Conservation (phyloP, 2,888 invertebrate genomes). For the Ophion obscuratus region DNA sequence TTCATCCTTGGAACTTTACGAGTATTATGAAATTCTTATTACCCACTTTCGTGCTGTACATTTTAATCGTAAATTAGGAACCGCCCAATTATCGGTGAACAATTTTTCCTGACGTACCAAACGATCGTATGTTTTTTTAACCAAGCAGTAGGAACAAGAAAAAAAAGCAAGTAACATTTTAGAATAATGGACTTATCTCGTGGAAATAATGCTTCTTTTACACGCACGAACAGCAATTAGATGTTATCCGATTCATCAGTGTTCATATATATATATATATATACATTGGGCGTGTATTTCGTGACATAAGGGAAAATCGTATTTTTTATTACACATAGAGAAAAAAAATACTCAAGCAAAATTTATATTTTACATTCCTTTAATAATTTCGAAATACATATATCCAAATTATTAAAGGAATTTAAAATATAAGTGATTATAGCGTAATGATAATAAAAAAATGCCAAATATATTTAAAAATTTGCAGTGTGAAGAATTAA, state of each 20-base stretch:
- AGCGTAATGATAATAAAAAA: too few relatives aligned
- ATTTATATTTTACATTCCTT: too few relatives aligned
- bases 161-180: background rate
- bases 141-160: background rate
- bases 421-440: too few relatives aligned
- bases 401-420: too few relatives aligned
- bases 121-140: background rate
- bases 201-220: background rate
- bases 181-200: background rate
- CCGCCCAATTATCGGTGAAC: background rate
- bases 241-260: background rate
- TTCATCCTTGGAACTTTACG: conserved; percentile 13
- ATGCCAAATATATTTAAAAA: too few relatives aligned
- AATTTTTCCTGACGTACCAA: background rate
- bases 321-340: too few relatives aligned
- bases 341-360: too few relatives aligned
- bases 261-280: too few relatives aligned
- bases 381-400: too few relatives aligned
- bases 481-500: too few relatives aligned
- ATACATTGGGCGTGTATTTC: too few relatives aligned
- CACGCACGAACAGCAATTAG: background rate
- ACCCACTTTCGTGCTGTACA: conserved; percentile 20
- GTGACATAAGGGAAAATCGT: too few relatives aligned
- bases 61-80: background rate
- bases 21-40: conserved; percentile 35